Percentiles rank a stretch among this genome's conserved stretches.
These are phyloP conservation scores for Akabosia matsudoensis DNA, from an alignment of 1,140 invertebrate species.

Conservation along the genomic window DNA sequence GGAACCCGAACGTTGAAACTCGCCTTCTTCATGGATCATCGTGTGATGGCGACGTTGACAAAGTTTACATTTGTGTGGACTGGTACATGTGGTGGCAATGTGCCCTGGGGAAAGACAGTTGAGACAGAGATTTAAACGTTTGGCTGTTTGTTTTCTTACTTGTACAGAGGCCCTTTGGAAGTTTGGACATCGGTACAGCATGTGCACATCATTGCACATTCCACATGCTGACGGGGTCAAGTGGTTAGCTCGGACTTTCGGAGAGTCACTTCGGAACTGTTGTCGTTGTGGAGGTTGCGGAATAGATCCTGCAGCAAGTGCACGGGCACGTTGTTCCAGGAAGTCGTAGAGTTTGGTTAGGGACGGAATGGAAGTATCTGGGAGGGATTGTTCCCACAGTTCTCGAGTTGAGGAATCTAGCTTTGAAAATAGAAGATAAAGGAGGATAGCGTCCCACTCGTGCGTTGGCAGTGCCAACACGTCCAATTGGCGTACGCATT, in stretches of 20 bases:
- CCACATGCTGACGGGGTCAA: not conserved
- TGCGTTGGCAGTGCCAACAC: not conserved
- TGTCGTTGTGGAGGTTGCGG: not conserved
- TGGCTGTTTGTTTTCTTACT: not conserved
- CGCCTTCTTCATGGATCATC: not conserved
- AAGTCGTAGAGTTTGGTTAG: not conserved
- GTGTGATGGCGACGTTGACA: not conserved
- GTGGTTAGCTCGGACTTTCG: too few relatives aligned
- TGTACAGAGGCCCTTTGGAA: not conserved
- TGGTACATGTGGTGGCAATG: not conserved
- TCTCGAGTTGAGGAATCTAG: conserved; percentile 5
- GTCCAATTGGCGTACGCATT: not conserved
- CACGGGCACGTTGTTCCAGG: conserved; percentile 11
- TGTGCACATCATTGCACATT: not conserved
- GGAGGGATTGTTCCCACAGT: not conserved
- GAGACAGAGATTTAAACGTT: not conserved
- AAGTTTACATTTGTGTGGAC: not conserved
- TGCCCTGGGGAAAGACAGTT: not conserved
- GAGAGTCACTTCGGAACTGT: too few relatives aligned
- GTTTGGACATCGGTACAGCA: not conserved
- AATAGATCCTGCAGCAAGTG: not conserved
- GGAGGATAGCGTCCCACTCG: not conserved
- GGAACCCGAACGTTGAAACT: too few relatives aligned
- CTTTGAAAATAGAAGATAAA: not conserved
- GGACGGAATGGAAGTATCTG: not conserved